A percentile compares a stretch with the other conserved stretches of the same genome.
Evolutionary conservation across 2,797 vertebrate genomes (phyloP).

Genomic region (Helarctos malayanus): DNA sequence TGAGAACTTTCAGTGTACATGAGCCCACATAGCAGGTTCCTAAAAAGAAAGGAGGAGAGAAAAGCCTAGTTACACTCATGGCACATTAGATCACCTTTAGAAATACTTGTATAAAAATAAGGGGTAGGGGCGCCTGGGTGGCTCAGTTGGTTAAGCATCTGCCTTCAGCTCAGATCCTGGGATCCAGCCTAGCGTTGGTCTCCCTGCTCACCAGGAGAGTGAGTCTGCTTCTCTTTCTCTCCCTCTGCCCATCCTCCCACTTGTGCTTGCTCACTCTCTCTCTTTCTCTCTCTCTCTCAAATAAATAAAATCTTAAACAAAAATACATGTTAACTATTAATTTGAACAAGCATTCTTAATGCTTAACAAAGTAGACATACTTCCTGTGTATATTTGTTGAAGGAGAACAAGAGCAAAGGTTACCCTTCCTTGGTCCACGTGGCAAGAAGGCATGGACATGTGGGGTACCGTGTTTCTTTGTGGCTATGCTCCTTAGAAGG

Average conservation of each 20-base stretch:
- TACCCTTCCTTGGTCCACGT: background rate
- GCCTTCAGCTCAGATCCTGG: no score
- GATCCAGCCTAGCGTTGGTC: no score
- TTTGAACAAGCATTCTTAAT: background rate
- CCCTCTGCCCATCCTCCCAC: no score
- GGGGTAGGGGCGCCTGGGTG: no score
- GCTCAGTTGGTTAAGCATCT: no score
- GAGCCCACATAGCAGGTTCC: background rate
- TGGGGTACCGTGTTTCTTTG: background rate
- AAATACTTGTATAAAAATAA: background rate
- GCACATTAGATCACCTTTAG: conserved; percentile 4
- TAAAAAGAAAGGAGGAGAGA: background rate
- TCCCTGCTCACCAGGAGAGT: no score
- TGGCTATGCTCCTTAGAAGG: background rate
- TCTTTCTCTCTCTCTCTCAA: no score
- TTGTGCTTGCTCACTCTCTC: no score
- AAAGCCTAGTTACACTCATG: background rate
- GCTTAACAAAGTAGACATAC: background rate
- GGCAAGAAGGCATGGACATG: background rate
- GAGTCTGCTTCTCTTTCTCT: no score
- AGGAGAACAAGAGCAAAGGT: background rate
- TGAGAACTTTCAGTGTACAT: background rate
- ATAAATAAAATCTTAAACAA: background rate
- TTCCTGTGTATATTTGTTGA: background rate
- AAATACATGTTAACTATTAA: background rate